Evolutionary conservation across 2,113 vertebrate species (phyloP).

Genomic region (Solea senegalensis): DNA sequence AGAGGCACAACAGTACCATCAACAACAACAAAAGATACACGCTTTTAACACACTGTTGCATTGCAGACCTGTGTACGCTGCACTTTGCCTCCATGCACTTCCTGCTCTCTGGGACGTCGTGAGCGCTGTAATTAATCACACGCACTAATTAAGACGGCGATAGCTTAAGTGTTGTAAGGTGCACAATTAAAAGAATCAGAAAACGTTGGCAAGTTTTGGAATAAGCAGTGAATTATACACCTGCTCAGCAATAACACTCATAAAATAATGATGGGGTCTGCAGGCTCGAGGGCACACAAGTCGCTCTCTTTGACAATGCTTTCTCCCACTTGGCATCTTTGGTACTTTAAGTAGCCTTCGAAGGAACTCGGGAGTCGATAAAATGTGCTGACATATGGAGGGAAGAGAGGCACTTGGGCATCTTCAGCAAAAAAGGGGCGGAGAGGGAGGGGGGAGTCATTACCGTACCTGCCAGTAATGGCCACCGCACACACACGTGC

Average conservation of each 20-base stretch:
- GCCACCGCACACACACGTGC: constrained; percentile 6
- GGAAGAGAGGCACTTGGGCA: constrained; percentile 37
- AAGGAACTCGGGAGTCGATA: constrained; percentile 51
- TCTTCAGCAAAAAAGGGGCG: constrained; percentile 50
- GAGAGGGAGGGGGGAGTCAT: constrained; percentile 34
- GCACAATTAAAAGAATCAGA: background rate
- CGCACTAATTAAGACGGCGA: too few relatives aligned
- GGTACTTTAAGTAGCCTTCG: constrained; percentile 32
- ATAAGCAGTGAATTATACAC: constrained; percentile 15
- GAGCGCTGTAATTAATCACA: too few relatives aligned
- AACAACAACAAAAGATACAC: too few relatives aligned
- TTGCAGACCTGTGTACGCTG: too few relatives aligned
- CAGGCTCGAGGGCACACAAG: background rate
- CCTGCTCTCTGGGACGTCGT: too few relatives aligned
- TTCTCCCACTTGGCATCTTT: constrained; percentile 45
- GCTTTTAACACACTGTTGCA: too few relatives aligned
- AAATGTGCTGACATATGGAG: constrained; percentile 57
- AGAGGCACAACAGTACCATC: too few relatives aligned
- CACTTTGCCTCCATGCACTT: too few relatives aligned
- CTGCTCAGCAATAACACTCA: constrained; percentile 41
- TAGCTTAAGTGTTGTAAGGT: background rate
- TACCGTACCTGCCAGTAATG: constrained; percentile 31
- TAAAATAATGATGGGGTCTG: constrained; percentile 20
- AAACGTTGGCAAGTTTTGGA: background rate
- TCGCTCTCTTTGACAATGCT: constrained; percentile 9